phyloP scores from a whole-genome alignment of 1,140 invertebrate genomes.

The Penaeus japonicus region DNA sequence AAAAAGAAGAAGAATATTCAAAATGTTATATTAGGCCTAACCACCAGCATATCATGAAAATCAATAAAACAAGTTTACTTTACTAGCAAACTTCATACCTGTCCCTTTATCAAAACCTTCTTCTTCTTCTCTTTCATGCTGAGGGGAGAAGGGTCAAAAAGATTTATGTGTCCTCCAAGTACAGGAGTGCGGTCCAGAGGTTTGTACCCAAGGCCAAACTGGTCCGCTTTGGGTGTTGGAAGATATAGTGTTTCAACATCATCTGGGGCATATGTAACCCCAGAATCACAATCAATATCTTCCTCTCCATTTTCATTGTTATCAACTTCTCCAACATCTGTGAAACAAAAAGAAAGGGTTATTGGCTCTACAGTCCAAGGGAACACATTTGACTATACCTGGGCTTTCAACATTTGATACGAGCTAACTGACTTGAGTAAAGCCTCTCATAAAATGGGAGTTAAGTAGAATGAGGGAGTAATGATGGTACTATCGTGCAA shows the following conservation, averaged over 20 bases:
- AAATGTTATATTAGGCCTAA: no score
- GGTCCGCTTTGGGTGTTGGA: constrained; percentile 77
- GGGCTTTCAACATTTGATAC: no score
- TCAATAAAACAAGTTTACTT: no score
- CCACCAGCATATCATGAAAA: no score
- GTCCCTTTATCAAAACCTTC: constrained; percentile 82
- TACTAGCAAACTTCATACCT: constrained; percentile 62
- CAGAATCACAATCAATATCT: constrained; percentile 67
- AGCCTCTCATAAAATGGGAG: no score
- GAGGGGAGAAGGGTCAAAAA: constrained; percentile 65
- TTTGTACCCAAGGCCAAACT: constrained; percentile 88
- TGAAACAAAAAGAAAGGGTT: constrained; percentile 63
- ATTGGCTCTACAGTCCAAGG: no score
- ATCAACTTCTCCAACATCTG: constrained; percentile 58
- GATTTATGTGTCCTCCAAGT: constrained; percentile 64
- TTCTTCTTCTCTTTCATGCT: constrained; percentile 69
- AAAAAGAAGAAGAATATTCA: no score
- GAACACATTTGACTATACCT: neutral
- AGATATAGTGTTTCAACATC: constrained; percentile 76
- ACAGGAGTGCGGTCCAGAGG: constrained; percentile 76
- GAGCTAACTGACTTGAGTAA: no score
- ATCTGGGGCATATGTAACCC: constrained; percentile 81
- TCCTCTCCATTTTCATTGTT: constrained; percentile 41
- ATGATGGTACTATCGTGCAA: no score
- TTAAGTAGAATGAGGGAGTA: no score